Conservation (phyloP, 1,140 invertebrate species). For the Asobara japonica region DNA sequence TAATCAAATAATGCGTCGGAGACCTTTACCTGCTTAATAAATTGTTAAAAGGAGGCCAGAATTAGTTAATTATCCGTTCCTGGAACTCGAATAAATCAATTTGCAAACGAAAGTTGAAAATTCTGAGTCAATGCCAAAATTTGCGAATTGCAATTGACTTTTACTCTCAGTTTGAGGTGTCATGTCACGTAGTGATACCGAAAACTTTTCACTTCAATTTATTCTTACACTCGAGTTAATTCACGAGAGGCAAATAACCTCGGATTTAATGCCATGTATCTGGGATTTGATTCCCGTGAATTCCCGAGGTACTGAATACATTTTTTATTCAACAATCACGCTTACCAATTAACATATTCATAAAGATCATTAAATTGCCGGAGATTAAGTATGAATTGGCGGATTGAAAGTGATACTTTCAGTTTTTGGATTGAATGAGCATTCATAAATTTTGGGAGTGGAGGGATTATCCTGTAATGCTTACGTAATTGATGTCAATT, state of each 20-base stretch:
- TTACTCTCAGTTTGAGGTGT: background rate
- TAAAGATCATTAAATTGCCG: background rate
- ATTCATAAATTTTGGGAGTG: too few species aligned
- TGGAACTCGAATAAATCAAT: background rate
- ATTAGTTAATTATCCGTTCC: background rate
- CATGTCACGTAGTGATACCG: conserved; percentile 17
- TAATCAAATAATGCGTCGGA: background rate
- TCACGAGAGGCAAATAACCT: conserved; percentile 36
- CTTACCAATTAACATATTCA: conserved; percentile 25
- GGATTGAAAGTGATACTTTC: background rate
- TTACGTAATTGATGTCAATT: too few species aligned
- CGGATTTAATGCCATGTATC: conserved; percentile 39
- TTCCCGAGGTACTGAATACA: background rate
- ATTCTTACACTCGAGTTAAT: conserved; percentile 22
- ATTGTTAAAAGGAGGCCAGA: background rate
- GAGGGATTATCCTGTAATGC: too few species aligned
- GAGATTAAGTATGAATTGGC: background rate
- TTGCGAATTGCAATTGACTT: background rate
- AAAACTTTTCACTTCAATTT: conserved; percentile 31
- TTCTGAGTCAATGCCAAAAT: background rate
- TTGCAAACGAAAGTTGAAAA: background rate
- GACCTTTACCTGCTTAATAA: background rate
- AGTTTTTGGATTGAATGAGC: too few species aligned
- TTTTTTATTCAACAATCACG: conserved; percentile 3
- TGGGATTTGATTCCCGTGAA: conserved; percentile 34